Evolutionary conservation across 2,888 invertebrate species (phyloP).

Genomic region (Ptilodon capucinus): DNA sequence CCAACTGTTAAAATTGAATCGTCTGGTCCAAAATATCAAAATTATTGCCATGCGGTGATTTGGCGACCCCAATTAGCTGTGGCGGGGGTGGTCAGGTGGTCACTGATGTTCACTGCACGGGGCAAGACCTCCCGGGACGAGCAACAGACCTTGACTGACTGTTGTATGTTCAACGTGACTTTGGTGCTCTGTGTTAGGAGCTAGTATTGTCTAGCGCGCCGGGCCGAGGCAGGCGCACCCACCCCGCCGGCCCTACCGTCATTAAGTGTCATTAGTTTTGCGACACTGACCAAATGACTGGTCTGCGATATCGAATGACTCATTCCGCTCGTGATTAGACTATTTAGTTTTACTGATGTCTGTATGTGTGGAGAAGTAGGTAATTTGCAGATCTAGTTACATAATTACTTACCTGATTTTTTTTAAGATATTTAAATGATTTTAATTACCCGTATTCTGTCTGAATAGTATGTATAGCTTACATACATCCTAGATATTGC

Average conservation of each 20-base stretch:
- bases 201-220: slow-evolving; percentile 42
- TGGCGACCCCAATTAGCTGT: slow-evolving; percentile 63
- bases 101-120: slow-evolving; percentile 59
- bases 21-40: slow-evolving; percentile 21
- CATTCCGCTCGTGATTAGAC: slow-evolving; percentile 75
- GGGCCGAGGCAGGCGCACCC: slow-evolving; percentile 48
- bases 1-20: not conserved
- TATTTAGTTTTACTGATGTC: slow-evolving; percentile 65
- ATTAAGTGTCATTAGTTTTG: slow-evolving; percentile 83
- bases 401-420: slow-evolving; percentile 8
- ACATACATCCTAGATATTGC: no score
- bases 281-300: slow-evolving; percentile 82
- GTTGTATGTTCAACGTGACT: slow-evolving; percentile 27
- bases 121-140: slow-evolving; percentile 64
- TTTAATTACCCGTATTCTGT: not conserved
- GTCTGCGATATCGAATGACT: slow-evolving; percentile 79
- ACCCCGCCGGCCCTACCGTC: slow-evolving; percentile 64
- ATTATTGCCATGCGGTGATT: slow-evolving; percentile 33
- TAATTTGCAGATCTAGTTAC: slow-evolving; percentile 38
- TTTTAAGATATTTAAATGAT: not conserved
- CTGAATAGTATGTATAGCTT: not conserved
- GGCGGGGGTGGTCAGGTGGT: slow-evolving; percentile 68
- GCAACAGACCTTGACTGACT: slow-evolving; percentile 75
- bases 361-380: slow-evolving; percentile 32
- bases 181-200: slow-evolving; percentile 42